Base-by-base conservation (phyloP, 2,113 vertebrate genomes). In the Phoxinus phoxinus region DNA sequence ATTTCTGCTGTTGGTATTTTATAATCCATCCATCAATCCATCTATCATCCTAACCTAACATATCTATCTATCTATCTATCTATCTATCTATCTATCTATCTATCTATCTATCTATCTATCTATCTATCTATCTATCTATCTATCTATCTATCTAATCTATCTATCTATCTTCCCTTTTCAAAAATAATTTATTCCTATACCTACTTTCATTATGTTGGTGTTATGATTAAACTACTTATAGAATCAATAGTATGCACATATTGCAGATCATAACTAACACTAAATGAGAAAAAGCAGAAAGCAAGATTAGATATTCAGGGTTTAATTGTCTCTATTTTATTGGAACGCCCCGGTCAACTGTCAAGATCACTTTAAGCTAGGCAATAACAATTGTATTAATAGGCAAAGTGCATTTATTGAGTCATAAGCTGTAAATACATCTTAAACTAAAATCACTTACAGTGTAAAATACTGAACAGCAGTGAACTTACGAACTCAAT, bases 311-410 rank as follows among this genome's bases (percentile, higher is more conserved):
- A 69, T 67, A 51, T 81, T 67, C 10, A 67, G 5, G 13, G 37
- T 63, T 17, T 65, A 74, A 27, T 80, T 51, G 27, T 81, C 25
- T 81, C 25, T 51, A 19, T 21, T 81, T 81, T 67, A 81, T 67
- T 30, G 61, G 79, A 81, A 81, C 6, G 61, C 79, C 79, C 79
- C 51, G 79, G 59, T 81, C 79, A 81, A 32, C 79, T 81, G 79
- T 81, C 79, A 51, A 65, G 44, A 81, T 81, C 19, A 67, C 79
- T 67, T 81, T 67, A 65, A 51, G 61, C 59, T 51, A 67, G 61
- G 41, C 41, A 67, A 81, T 81, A 81, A 51, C 67, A 81, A 67
- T 63, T 67, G 61, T 81, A 81, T 81, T 81, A 81, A 69, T 81
- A 81, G 61, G 61, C 61, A 81, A 65, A 17, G 32, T 81, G 79